Conservation (phyloP, 2,888 invertebrate genomes). For the Sinohyriopsis cumingii region DNA sequence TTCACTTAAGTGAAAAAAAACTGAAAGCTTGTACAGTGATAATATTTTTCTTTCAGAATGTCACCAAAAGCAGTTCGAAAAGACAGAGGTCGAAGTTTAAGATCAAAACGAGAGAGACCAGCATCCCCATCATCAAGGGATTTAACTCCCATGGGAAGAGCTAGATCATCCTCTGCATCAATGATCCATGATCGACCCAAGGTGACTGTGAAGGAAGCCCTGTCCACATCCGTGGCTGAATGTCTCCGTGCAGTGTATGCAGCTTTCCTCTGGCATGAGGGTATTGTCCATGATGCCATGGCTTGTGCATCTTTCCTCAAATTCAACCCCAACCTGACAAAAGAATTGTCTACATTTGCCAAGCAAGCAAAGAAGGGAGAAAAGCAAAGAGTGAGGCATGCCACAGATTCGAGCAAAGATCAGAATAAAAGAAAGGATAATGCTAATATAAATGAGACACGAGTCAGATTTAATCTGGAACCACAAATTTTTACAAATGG, state of each 20-base stretch:
- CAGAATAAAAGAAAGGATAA: conserved; percentile 48
- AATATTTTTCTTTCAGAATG: conserved; percentile 39
- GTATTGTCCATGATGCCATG: conserved; percentile 97
- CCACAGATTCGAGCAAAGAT: conserved; percentile 61
- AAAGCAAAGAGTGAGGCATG: conserved; percentile 53
- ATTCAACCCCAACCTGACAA: conserved; percentile 77
- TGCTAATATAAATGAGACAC: conserved; percentile 60
- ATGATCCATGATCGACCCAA: conserved; percentile 46
- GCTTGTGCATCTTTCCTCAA: conserved; percentile 97
- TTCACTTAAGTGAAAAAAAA: too few species aligned
- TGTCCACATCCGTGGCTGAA: conserved; percentile 93
- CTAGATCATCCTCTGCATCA: conserved; percentile 60
- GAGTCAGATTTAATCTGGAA: conserved; percentile 60
- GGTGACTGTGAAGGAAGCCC: conserved; percentile 82
- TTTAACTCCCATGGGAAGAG: conserved; percentile 47
- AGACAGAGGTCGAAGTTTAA: conserved; percentile 73
- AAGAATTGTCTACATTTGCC: conserved; percentile 63
- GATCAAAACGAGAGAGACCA: conserved; percentile 70
- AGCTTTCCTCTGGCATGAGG: conserved; percentile 97
- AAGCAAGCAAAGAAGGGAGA: conserved; percentile 47
- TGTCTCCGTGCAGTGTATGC: conserved; percentile 95
- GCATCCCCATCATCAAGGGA: conserved; percentile 69
- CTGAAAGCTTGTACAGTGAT: too few species aligned
- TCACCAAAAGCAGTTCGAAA: conserved; percentile 74
- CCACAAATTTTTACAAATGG: conserved; percentile 41